These are phyloP conservation scores for Drosophila carrolli DNA, from an alignment of 1,140 invertebrate species.

Conservation along the genomic window DNA sequence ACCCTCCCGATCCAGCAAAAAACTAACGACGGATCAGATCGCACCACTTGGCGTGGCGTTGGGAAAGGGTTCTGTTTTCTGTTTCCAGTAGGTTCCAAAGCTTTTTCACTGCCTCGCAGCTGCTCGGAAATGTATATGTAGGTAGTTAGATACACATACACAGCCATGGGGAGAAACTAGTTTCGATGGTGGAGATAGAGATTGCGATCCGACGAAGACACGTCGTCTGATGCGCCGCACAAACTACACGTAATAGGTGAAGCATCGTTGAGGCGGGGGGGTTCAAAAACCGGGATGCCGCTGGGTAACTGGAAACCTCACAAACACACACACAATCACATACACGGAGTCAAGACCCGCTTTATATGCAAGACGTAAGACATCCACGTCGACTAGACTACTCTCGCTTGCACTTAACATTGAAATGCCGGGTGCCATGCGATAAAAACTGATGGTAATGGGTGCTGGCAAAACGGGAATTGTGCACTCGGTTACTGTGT, in stretches of 20 bases:
- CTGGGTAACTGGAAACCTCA: too few relatives aligned
- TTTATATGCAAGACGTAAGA: conserved; percentile 20
- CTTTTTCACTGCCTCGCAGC: conserved; percentile 23
- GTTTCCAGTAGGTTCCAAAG: conserved; percentile 42
- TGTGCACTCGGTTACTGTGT: conserved; percentile 43
- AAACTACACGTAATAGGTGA: conserved; percentile 30
- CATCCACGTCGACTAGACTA: conserved; percentile 37
- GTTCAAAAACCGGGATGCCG: conserved; percentile 8
- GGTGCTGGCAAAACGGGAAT: conserved; percentile 24
- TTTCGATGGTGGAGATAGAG: conserved; percentile 36
- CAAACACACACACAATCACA: not conserved
- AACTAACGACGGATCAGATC: conserved; percentile 14
- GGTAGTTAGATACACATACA: not conserved
- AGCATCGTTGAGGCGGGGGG: not conserved
- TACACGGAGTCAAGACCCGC: conserved; percentile 10
- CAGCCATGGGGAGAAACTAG: conserved; percentile 42
- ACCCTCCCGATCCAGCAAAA: conserved; percentile 5
- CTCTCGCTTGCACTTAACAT: conserved; percentile 53
- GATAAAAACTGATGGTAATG: not conserved
- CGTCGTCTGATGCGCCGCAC: conserved; percentile 51
- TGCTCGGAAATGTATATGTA: conserved; percentile 4
- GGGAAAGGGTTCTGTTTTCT: conserved; percentile 36
- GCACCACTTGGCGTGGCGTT: conserved; percentile 9
- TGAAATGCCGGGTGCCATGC: conserved; percentile 17
- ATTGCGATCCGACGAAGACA: conserved; percentile 36